A percentile compares a stretch with the other conserved stretches of the same genome.
Evolutionary conservation across 2,888 invertebrate genomes (phyloP).

Genomic region (Isotomurus palustris): DNA sequence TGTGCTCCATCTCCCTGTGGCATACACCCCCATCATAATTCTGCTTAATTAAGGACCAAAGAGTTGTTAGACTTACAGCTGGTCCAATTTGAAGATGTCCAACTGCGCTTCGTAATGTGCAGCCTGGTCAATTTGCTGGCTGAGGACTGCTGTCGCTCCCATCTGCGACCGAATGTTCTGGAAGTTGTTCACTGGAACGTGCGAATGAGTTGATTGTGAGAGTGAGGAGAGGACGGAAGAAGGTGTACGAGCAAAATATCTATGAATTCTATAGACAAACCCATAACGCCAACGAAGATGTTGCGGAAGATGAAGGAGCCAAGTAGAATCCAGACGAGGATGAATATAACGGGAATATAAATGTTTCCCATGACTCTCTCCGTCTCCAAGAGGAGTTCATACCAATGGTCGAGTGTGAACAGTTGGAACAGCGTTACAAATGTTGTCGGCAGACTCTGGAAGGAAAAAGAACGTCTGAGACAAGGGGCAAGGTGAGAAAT

Average conservation of each 20-base stretch:
- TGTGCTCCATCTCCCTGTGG: slow-evolving; percentile 7
- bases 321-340: slow-evolving; percentile 40
- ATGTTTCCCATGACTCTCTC: slow-evolving; percentile 16
- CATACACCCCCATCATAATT: background rate
- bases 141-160: background rate
- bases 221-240: background rate
- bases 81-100: slow-evolving; percentile 2
- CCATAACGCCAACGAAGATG: slow-evolving; percentile 45
- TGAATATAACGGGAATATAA: slow-evolving; percentile 22
- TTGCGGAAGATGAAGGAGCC: slow-evolving; percentile 44
- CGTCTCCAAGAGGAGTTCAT: slow-evolving; percentile 27
- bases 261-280: slow-evolving; percentile 5
- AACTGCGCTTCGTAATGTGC: background rate
- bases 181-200: slow-evolving; percentile 39
- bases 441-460: slow-evolving; percentile 29
- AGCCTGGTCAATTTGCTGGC: background rate
- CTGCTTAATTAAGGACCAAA: background rate
- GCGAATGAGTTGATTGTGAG: background rate
- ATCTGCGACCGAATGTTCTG: slow-evolving; percentile 37
- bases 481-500: background rate
- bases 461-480: background rate
- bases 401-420: slow-evolving; percentile 44
- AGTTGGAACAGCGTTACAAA: slow-evolving; percentile 43
- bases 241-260: background rate
- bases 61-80: background rate